Percentiles rank a stretch among this genome's conserved stretches.
These are phyloP conservation scores for Zaprionus vittiger DNA, from an alignment of 1,140 invertebrate species.

Conservation along the genomic window DNA sequence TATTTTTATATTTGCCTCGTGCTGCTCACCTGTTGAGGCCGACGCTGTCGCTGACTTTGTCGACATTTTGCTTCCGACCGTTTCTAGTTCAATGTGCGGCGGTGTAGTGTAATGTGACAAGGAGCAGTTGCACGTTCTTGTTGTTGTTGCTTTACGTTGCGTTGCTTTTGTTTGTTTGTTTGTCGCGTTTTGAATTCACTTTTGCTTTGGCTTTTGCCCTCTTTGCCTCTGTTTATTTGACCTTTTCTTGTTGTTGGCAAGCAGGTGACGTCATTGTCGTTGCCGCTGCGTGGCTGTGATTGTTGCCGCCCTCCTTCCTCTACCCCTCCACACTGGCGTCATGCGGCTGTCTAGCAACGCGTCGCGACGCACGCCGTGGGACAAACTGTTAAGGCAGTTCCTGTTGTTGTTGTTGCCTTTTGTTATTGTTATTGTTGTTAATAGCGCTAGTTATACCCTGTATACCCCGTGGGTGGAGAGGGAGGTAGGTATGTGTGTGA, in stretches of 20 bases:
- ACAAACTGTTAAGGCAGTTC: not conserved
- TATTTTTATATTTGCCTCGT: constrained; percentile 12
- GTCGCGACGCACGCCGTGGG: constrained; percentile 24
- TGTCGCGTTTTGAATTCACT: not conserved
- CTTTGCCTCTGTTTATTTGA: constrained; percentile 8
- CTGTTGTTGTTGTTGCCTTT: not conserved
- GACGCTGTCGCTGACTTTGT: constrained; percentile 29
- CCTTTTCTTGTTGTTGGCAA: constrained; percentile 20
- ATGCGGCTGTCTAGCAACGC: constrained; percentile 50
- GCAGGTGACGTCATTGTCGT: constrained; percentile 35
- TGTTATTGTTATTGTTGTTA: constrained; percentile 4
- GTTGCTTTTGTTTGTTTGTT: constrained; percentile 25
- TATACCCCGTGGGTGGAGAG: not conserved
- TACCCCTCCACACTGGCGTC: constrained; percentile 25
- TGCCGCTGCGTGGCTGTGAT: constrained; percentile 22
- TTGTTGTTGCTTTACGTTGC: not conserved
- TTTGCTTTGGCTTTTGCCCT: constrained; percentile 14
- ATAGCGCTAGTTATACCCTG: constrained; percentile 22
- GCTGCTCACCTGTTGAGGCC: constrained; percentile 51
- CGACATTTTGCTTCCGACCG: constrained; percentile 18
- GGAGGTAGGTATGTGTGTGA: not conserved
- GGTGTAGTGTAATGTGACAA: not conserved
- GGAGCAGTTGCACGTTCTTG: not conserved
- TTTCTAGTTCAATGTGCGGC: constrained; percentile 24
- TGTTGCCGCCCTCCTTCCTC: constrained; percentile 6